Evolutionary conservation across 2,113 vertebrate species (phyloP), one percentile per base, ranked within the genome.

Genomic region (Trogon surrucura): DNA sequence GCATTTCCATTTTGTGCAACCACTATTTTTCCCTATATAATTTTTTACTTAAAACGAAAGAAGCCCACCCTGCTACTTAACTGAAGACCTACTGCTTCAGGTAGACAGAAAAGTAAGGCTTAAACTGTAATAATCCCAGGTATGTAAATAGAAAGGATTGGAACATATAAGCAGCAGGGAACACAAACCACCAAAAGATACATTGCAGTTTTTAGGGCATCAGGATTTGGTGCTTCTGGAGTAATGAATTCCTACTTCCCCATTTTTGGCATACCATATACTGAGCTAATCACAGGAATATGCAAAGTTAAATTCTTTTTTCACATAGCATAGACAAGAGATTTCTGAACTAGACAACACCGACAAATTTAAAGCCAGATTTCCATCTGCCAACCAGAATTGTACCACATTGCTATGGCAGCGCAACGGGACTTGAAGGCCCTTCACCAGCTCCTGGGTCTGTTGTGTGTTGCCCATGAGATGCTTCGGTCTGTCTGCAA

Each of bases 401-500:
- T n/a, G 58, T 26, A 60, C 14, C 5, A 9, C 47, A 16, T 3
- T 66, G 77, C 51, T 29, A 0, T 3, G 7, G 36, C 25, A 64
- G 8, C 1, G 1, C 3, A 3, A 10, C 5, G 6, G 54, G 48
- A 50, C 48, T 30, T 36, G 27, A 34, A 60, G 13, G 82, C 12
- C 50, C 50, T 72, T 60, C 50, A 7, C 19, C 6, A 2, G 18
- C 38, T 85, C 71, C 50, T 54, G 23, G 10, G 44, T 66, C 17
- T 21, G 60, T 34, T 38, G 10, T 2, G 2, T 7, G 16, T 20
- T 2, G 1, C 5, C 17, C 41, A 13, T 11, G 13, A 1, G 1
- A 22, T 20, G 30, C 11, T 47, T 78, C 20, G 4, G 50, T 72
- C 67, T 56, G 13, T 54, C 30, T 71, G 66, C 44, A 70, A 6